A percentile compares a stretch with the other conserved stretches of the same genome.
Conservation (phyloP, 2,888 invertebrate genomes). For the Ischnus inquisitorius region DNA sequence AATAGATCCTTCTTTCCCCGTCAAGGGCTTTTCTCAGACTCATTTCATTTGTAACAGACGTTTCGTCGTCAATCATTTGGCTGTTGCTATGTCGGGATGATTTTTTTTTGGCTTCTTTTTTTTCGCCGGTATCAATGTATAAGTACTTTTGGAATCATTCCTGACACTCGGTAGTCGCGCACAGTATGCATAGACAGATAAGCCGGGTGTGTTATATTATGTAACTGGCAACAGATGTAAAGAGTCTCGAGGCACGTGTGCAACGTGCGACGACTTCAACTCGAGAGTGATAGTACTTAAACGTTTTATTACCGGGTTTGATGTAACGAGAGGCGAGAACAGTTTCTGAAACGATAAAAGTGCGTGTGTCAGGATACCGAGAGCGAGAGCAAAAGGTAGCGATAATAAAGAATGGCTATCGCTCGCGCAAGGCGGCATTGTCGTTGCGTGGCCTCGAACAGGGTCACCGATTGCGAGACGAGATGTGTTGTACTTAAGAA, state of each 20-base stretch:
- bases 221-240: conserved; percentile 62
- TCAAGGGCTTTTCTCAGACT: not conserved
- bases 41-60: conserved; percentile 15
- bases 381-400: conserved; percentile 4
- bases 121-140: conserved; percentile 43
- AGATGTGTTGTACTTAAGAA: not conserved
- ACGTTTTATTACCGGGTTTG: not conserved
- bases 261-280: conserved; percentile 15
- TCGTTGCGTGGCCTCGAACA: conserved; percentile 19
- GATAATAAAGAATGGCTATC: not conserved
- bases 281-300: not conserved
- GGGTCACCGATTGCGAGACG: conserved; percentile 21
- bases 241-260: conserved; percentile 25
- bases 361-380: not conserved
- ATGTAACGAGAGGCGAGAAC: conserved; percentile 30
- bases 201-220: conserved; percentile 52
- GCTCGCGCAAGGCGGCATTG: conserved; percentile 9
- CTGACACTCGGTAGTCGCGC: conserved; percentile 45
- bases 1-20: conserved; percentile 40
- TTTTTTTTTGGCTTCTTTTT: not conserved
- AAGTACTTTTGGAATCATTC: conserved; percentile 41
- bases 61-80: conserved; percentile 41
- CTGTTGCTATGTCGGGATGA: not conserved
- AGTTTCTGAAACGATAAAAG: conserved; percentile 12
- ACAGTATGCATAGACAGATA: conserved; percentile 49